These are phyloP conservation scores for Trichogramma evanescens DNA, from an alignment of 2,888 invertebrate genomes.

Conservation along the genomic window DNA sequence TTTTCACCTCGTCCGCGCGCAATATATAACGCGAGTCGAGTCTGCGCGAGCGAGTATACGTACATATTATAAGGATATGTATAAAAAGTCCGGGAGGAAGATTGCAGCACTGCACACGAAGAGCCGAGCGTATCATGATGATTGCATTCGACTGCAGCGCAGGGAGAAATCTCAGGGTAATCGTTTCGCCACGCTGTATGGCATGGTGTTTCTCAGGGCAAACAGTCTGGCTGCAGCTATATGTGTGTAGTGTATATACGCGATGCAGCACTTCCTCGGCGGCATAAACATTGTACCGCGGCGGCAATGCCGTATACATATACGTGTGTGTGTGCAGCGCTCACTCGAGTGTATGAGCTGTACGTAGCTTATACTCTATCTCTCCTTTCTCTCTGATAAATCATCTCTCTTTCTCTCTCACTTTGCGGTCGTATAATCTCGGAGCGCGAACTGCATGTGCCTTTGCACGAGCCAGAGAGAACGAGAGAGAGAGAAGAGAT, in stretches of 20 bases:
- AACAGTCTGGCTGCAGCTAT: not conserved
- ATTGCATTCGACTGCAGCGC: constrained; percentile 9
- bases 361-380: no score
- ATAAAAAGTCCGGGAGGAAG: no score
- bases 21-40: no score
- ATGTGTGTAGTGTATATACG: constrained; percentile 5
- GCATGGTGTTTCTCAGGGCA: constrained; percentile 16
- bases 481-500: not conserved
- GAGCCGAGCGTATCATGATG: constrained; percentile 22
- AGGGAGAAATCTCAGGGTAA: constrained; percentile 7
- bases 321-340: no score
- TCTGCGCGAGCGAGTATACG: no score
- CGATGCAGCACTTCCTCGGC: not conserved
- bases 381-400: constrained; percentile 14
- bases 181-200: constrained; percentile 22
- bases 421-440: constrained; percentile 17
- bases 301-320: not conserved
- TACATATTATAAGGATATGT: no score
- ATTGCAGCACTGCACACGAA: not conserved
- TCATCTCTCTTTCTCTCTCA: constrained; percentile 5
- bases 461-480: constrained; percentile 1
- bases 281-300: not conserved
- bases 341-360: no score
- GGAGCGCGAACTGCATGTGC: not conserved
- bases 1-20: no score